A percentile compares a stretch with the other conserved stretches of the same genome.
Evolutionary conservation across 1,140 invertebrate species (phyloP).

Genomic region (Gyrodactylus bullatarudis): DNA sequence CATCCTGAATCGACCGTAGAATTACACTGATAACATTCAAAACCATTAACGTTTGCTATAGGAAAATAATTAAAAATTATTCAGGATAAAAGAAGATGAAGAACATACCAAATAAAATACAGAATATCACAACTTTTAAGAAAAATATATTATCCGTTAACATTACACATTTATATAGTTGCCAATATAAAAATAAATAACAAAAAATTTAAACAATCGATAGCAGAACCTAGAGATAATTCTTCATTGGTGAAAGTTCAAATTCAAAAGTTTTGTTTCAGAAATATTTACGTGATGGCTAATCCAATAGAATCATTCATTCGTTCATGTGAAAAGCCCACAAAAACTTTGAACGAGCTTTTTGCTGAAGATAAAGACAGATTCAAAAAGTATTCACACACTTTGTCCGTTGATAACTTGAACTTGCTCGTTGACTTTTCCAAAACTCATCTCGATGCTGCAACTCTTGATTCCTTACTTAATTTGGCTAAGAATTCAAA

Average conservation of each 20-base stretch:
- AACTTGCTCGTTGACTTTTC: conserved; percentile 68
- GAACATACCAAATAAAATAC: too few relatives aligned
- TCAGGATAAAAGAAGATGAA: neutral
- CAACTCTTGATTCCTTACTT: conserved; percentile 36
- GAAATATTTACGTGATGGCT: neutral
- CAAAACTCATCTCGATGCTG: conserved; percentile 58
- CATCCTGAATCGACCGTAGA: conserved; percentile 47
- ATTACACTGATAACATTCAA: conserved; percentile 54
- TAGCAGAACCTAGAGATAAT: too few relatives aligned
- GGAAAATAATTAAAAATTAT: neutral
- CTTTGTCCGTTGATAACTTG: neutral
- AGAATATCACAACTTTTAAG: too few relatives aligned
- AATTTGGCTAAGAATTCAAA: conserved; percentile 38
- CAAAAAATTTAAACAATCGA: too few relatives aligned
- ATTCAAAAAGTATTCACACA: neutral
- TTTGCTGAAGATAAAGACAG: neutral
- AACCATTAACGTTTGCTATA: conserved; percentile 15
- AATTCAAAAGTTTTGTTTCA: too few relatives aligned
- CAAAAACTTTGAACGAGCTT: neutral
- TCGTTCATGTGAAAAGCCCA: neutral
- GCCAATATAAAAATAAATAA: too few relatives aligned
- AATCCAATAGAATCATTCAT: neutral
- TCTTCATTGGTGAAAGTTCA: too few relatives aligned
- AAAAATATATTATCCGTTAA: too few relatives aligned
- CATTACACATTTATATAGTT: too few relatives aligned